A percentile compares a stretch with the other conserved stretches of the same genome.
Conservation (phyloP, 2,797 vertebrate species). For the Chromis chromis region DNA sequence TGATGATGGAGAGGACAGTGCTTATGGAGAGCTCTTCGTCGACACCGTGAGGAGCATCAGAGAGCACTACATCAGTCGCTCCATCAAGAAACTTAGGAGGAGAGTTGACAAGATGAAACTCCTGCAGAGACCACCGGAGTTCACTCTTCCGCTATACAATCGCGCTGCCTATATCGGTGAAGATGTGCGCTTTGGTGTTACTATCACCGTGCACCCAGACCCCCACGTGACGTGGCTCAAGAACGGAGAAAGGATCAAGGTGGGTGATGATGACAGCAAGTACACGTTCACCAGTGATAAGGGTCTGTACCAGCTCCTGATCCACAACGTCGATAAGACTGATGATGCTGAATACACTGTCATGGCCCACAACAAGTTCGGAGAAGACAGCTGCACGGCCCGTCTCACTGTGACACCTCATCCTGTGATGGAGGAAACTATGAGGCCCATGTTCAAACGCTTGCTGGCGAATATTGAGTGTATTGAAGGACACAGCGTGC, state of each 20-base stretch:
- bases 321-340: slow-evolving; percentile 89
- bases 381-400: slow-evolving; percentile 96
- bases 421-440: slow-evolving; percentile 89
- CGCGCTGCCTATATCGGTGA: slow-evolving; percentile 94
- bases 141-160: slow-evolving; percentile 96
- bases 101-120: slow-evolving; percentile 91
- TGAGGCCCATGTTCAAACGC: slow-evolving; percentile 99
- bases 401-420: slow-evolving; percentile 93
- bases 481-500: slow-evolving; percentile 92
- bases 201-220: slow-evolving; percentile 98
- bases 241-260: slow-evolving; percentile 95
- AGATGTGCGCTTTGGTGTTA: slow-evolving; percentile 97
- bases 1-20: slow-evolving; percentile 94
- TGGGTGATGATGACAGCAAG: slow-evolving; percentile 91
- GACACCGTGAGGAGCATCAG: slow-evolving; percentile 92
- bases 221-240: slow-evolving; percentile 96
- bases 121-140: slow-evolving; percentile 94
- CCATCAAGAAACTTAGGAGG: slow-evolving; percentile 91
- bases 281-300: slow-evolving; percentile 97
- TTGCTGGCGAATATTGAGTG: slow-evolving; percentile 95
- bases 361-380: slow-evolving; percentile 94
- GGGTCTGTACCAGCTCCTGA: slow-evolving; percentile 96
- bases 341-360: slow-evolving; percentile 97
- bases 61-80: slow-evolving; percentile 91
- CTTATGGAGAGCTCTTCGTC: slow-evolving; percentile 96